Evolutionary conservation across 2,113 vertebrate genomes (phyloP).

Genomic region (Perognathus longimembris): DNA sequence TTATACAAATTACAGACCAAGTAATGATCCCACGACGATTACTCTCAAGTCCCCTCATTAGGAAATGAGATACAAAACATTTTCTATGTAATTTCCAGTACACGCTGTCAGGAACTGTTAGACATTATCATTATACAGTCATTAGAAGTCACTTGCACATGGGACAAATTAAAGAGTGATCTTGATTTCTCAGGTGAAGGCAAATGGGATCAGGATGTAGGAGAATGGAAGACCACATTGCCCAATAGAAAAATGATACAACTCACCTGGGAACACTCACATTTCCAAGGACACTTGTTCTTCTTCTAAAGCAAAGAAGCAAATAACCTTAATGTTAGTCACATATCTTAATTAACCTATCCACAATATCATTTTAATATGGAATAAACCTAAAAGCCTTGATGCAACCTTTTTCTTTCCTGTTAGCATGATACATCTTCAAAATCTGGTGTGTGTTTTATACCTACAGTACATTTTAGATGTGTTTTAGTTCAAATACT

Average conservation of each 20-base stretch:
- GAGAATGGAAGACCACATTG: not conserved
- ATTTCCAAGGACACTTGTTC: not conserved
- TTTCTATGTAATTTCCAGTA: conserved; percentile 2
- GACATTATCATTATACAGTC: conserved; percentile 24
- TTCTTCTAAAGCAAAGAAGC: not conserved
- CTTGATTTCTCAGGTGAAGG: not conserved
- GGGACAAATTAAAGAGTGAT: conserved; percentile 30
- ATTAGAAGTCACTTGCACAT: conserved; percentile 35
- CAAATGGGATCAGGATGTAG: not conserved
- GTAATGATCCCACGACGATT: not conserved
- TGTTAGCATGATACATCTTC: not conserved
- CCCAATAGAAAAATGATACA: not conserved
- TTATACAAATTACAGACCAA: conserved; percentile 38
- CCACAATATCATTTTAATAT: not conserved
- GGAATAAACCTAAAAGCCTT: not conserved
- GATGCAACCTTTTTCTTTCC: not conserved
- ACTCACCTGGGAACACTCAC: not conserved
- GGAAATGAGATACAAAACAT: conserved; percentile 39
- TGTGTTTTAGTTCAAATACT: not conserved
- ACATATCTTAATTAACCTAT: not conserved
- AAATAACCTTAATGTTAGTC: not conserved
- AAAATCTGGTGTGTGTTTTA: not conserved
- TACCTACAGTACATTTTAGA: not conserved
- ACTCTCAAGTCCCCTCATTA: not conserved
- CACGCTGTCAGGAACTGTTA: not conserved